phyloP scores from a whole-genome alignment of 2,797 vertebrate genomes.

The Sebastes vulpes region DNA sequence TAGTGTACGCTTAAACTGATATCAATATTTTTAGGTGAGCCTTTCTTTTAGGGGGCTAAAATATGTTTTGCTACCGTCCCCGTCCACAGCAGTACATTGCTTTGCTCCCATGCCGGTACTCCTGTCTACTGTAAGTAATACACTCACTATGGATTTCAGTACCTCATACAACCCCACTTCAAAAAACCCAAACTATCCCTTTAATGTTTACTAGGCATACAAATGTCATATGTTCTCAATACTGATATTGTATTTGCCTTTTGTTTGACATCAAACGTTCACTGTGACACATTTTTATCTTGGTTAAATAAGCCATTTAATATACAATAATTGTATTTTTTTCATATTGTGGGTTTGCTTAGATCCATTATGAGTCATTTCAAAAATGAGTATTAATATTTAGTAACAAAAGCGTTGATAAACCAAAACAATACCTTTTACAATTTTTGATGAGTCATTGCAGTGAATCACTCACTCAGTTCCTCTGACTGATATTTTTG shows the following conservation, averaged over 20 bases:
- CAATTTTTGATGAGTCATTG: conserved; percentile 5
- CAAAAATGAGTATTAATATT: not conserved
- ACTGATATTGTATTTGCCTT: no score
- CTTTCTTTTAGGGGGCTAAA: no score
- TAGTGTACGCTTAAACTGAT: no score
- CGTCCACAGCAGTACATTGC: no score
- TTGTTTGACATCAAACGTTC: not conserved
- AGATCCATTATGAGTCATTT: not conserved
- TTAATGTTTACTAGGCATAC: no score
- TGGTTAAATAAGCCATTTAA: not conserved
- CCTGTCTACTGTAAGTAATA: no score
- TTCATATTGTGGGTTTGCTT: not conserved
- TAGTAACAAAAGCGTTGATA: not conserved
- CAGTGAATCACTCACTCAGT: not conserved
- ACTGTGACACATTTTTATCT: accelerated
- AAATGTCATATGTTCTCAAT: no score
- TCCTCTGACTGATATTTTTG: not conserved
- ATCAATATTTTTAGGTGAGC: no score
- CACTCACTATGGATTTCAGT: no score
- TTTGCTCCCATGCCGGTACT: no score
- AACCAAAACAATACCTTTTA: not conserved
- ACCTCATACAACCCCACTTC: no score
- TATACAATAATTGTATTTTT: not conserved
- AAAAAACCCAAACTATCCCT: no score
- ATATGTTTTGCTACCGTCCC: accelerated